A percentile compares a stretch with the other conserved stretches of the same genome.
Evolutionary conservation across 2,113 vertebrate species (phyloP).

Genomic region (Nyctibius bracteatus): DNA sequence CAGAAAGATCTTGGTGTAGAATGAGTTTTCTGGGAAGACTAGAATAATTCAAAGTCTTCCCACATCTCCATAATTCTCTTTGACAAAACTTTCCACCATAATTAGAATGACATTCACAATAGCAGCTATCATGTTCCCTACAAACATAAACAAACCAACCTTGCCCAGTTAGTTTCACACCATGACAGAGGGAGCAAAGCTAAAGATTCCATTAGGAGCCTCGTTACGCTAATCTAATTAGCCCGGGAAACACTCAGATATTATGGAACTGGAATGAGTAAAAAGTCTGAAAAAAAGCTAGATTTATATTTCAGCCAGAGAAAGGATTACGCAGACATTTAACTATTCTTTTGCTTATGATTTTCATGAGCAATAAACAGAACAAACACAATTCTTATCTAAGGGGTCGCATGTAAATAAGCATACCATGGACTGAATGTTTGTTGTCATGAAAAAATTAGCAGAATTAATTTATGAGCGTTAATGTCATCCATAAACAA

Average conservation of each 20-base stretch:
- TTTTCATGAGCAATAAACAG: not conserved
- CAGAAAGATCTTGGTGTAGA: not conserved
- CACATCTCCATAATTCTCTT: not conserved
- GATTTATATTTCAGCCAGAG: conserved; percentile 16
- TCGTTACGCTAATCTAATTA: conserved; percentile 55
- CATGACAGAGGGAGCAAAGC: not conserved
- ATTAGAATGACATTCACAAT: conserved; percentile 56
- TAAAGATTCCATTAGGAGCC: conserved; percentile 42
- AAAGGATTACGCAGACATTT: not conserved
- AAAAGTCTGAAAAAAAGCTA: not conserved
- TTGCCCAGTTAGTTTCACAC: conserved; percentile 40
- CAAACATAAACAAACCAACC: conserved; percentile 36
- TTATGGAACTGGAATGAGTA: conserved; percentile 24
- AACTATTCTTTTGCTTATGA: not conserved
- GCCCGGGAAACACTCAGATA: not conserved
- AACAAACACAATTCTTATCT: not conserved
- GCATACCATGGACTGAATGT: not conserved
- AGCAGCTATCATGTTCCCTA: not conserved
- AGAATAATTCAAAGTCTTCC: conserved; percentile 4
- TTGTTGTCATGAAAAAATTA: not conserved
- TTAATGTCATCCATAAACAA: not conserved
- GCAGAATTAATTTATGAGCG: not conserved
- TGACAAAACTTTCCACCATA: conserved; percentile 16
- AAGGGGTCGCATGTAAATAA: conserved; percentile 6
- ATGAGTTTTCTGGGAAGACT: not conserved